Evolutionary conservation across 2,888 invertebrate species (phyloP), one percentile per base, ranked within the genome.

Genomic region (Icerya purchasi): DNA sequence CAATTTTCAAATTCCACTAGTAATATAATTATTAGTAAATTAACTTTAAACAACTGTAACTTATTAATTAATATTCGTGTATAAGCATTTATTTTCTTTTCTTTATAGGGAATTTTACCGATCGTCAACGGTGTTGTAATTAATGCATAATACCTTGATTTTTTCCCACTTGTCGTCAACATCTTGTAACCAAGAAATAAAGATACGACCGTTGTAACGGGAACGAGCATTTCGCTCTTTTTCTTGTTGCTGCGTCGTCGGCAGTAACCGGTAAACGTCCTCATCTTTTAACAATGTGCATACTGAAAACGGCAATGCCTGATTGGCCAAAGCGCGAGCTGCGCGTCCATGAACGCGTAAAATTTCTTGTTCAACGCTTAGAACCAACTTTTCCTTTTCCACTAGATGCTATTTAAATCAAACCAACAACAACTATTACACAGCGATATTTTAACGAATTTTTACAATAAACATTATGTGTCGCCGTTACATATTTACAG

Each of bases 151-250:
- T 70, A 87, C 91, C 86, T 96, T 96, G 63, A 94, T 92, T 75
- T 93, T 94, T 70, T 94, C 93, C 91, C 93, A 96, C 72, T 96
- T 96, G 69, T 96, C 94, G 70, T 92, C 92, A 0, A 94, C 91
- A 72, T 96, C 96, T 73, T 94, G 93, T 51, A 94, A 74, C 94
- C 94, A 96, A 60, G 92, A 91, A 61, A 93, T 77, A 70, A 96
- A 88, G 63, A 93, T 78, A 23, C 96, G 78, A 23, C 93, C 94
- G 74, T 93, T 96, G 69, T 92, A 94, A 49, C 94, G 78, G 58
- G 89, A 88, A 61, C 94, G 78, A 3, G 89, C 88, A 72, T 90
- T 92, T 66, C 88, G 78, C 66, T 85, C 84, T 68, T 91, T 91
- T 69, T 91, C 90, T 68, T 91, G 91, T 70, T 91, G 90, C 69